phyloP scores from a whole-genome alignment of 2,888 invertebrate species.

The Thera obeliscata region DNA sequence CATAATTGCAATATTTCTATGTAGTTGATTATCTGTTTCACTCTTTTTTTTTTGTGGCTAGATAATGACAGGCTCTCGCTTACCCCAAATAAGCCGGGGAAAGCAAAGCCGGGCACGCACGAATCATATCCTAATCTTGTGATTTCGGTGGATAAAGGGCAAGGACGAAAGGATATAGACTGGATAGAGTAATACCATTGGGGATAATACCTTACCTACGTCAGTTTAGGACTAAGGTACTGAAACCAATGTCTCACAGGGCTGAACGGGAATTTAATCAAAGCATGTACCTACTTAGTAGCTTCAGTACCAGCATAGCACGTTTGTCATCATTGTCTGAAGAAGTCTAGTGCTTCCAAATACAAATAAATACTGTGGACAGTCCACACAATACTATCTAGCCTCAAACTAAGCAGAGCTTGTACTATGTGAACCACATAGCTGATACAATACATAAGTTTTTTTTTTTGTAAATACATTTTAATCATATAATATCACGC shows the following conservation, averaged over 20 bases:
- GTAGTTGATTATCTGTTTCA: constrained; percentile 9
- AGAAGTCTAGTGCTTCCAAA: too few species aligned
- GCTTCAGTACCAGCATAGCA: too few species aligned
- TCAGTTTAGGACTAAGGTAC: constrained; percentile 4
- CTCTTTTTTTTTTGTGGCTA: constrained; percentile 10
- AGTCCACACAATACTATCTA: too few species aligned
- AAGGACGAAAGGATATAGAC: constrained; percentile 19
- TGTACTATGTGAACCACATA: too few species aligned
- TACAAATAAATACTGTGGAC: too few species aligned
- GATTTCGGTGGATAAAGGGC: constrained; percentile 29
- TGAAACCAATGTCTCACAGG: background rate
- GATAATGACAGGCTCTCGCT: constrained; percentile 12
- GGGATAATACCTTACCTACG: constrained; percentile 6
- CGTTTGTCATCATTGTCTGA: too few species aligned
- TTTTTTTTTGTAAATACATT: too few species aligned
- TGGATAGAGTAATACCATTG: constrained; percentile 13
- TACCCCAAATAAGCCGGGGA: constrained; percentile 40
- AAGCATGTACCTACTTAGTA: background rate
- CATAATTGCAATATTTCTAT: constrained; percentile 3
- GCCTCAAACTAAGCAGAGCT: too few species aligned
- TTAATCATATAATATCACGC: too few species aligned
- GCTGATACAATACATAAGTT: too few species aligned
- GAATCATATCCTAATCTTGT: constrained; percentile 34
- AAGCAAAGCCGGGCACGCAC: constrained; percentile 46
- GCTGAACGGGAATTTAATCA: background rate